Base-by-base conservation (phyloP, 2,113 vertebrate genomes). In the Catagonus wagneri region DNA sequence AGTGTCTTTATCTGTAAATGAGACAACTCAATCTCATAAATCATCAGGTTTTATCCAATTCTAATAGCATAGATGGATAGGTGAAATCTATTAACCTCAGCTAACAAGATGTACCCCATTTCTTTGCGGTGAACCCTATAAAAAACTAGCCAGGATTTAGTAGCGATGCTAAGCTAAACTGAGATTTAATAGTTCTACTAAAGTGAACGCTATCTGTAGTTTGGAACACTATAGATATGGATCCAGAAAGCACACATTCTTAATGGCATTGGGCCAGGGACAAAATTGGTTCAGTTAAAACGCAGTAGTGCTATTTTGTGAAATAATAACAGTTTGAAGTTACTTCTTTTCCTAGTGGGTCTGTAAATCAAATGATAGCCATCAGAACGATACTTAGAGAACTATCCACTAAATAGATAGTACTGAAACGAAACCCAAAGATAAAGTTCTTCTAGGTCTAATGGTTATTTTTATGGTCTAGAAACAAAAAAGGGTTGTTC, bases 61-160 rank as follows among this genome's bases (percentile, higher is more conserved):
- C 61, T 25, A 87, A 90, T 19, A 83, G 29, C 44, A 63, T 76
- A 13, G 20, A 63, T 71, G 27, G 17, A 74, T 20, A 83, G 34
- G 1, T 60, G 27, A 91, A 89, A 52, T 56, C 54, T 92, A 25
- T 60, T 68, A 60, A 44, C 25, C 34, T 0, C 44, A 86, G 50
- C 50, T 93, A 66, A 68, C 27, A 88, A 83, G 25, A 78, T 34
- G 7, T 32, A 58, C 39, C 16, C 50, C 8, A 36, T 71, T 83
- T 90, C 93, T 79, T 4, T 87, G 11, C 52, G 65, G 19, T 36
- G 23, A 94, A 80, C 19, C n/a, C 63, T 74, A 8, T 34, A 22
- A 80, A 93, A 95, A 93, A 65, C 68, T 69, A 96, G 68, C 75
- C n/a, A 90, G 36, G n/a, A 79, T 61, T 92, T 87, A 88, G n/a